Conservation (phyloP, 2,888 invertebrate genomes). For the Aradus depressus region DNA sequence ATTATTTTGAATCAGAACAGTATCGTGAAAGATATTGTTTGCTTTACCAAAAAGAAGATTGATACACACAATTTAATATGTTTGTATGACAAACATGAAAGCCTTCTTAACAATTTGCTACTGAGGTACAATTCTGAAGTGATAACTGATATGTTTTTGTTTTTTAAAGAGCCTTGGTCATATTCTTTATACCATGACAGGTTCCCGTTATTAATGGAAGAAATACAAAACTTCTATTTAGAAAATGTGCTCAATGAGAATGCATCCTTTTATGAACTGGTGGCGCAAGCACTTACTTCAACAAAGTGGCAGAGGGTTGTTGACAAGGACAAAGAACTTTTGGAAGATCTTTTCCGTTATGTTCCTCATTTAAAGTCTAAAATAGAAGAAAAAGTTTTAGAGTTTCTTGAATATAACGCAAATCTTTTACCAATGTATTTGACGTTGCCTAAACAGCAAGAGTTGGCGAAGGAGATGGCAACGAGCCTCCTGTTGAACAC, state of each 20-base stretch:
- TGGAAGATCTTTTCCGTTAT: conserved; percentile 19
- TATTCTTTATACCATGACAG: conserved; percentile 51
- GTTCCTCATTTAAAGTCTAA: conserved; percentile 12
- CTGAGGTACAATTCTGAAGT: conserved; percentile 47
- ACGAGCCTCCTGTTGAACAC: no score
- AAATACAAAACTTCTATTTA: conserved; percentile 9
- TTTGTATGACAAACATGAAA: conserved; percentile 63
- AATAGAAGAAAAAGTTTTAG: conserved; percentile 9
- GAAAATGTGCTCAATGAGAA: conserved; percentile 14
- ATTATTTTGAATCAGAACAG: conserved; percentile 47
- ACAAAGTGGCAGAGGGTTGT: conserved; percentile 10
- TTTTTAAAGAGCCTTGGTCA: conserved; percentile 55
- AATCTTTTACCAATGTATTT: conserved; percentile 20
- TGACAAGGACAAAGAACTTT: conserved; percentile 5
- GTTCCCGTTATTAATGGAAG: conserved; percentile 35
- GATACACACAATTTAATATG: conserved; percentile 46
- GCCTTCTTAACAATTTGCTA: conserved; percentile 54
- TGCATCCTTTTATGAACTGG: conserved; percentile 10
- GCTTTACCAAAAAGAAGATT: conserved; percentile 46
- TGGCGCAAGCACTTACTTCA: conserved; percentile 1
- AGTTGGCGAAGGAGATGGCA: no score
- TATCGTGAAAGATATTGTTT: conserved; percentile 48
- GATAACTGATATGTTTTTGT: conserved; percentile 54
- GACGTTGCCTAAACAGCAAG: no score
- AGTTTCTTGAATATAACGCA: conserved; percentile 17